Conservation (phyloP, 2,888 invertebrate species). For the Anarsia innoxiella region DNA sequence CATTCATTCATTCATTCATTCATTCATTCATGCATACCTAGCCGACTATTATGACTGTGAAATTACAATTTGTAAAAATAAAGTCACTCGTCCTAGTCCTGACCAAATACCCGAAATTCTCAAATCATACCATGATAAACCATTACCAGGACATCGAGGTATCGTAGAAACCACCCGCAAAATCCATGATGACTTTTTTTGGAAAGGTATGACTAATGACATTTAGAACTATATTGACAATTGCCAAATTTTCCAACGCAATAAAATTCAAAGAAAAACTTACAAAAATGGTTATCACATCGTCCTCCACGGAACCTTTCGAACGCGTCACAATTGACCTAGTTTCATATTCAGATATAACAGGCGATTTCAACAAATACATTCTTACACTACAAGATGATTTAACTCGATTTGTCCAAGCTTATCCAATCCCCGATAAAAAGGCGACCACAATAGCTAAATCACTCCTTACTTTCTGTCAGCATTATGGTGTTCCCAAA, state of each 20-base stretch:
- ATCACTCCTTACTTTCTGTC: conserved; percentile 27
- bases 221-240: not conserved
- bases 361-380: conserved; percentile 26
- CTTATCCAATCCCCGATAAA: conserved; percentile 32
- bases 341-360: conserved; percentile 32
- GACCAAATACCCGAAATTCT: conserved; percentile 28
- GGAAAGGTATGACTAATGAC: conserved; percentile 1
- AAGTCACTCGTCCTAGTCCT: conserved; percentile 19
- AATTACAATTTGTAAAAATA: too few species aligned
- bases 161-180: conserved; percentile 28
- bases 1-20: too few species aligned
- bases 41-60: conserved; percentile 25
- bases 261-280: conserved; percentile 8
- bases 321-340: conserved; percentile 25
- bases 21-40: conserved; percentile 23
- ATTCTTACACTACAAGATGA: conserved; percentile 31
- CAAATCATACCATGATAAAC: conserved; percentile 27
- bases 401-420: conserved; percentile 29
- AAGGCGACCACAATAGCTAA: conserved; percentile 29
- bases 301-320: conserved; percentile 6
- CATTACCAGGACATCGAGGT: conserved; percentile 30
- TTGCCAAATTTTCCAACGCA: conserved; percentile 6
- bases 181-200: conserved; percentile 27
- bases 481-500: conserved; percentile 32
- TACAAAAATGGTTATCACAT: conserved; percentile 11